These are phyloP conservation scores for Galeruca laticollis DNA, from an alignment of 2,888 invertebrate species.

Conservation along the genomic window DNA sequence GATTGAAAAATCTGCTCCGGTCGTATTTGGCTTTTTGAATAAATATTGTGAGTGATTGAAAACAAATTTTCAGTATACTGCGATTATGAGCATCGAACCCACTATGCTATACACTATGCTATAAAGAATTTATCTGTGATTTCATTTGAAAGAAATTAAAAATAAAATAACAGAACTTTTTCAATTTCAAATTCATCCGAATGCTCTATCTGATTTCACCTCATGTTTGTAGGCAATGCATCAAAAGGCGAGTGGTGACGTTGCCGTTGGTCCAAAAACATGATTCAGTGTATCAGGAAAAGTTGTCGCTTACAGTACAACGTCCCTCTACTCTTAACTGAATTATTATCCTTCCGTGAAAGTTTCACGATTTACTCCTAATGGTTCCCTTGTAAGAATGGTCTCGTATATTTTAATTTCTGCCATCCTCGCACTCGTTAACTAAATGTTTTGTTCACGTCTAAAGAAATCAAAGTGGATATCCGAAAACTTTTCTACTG, in stretches of 20 bases:
- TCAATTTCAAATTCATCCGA: too few species aligned
- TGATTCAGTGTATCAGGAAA: slow-evolving; percentile 55
- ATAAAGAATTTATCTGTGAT: too few species aligned
- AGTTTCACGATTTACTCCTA: slow-evolving; percentile 60
- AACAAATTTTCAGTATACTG: too few species aligned
- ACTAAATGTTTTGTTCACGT: slow-evolving; percentile 50
- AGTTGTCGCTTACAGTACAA: slow-evolving; percentile 57
- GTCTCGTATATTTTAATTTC: slow-evolving; percentile 62
- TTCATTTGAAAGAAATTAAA: too few species aligned
- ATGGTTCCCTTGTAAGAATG: slow-evolving; percentile 56
- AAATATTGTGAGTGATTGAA: too few species aligned
- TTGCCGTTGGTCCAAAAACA: slow-evolving; percentile 50
- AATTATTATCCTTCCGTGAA: slow-evolving; percentile 63
- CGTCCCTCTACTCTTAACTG: slow-evolving; percentile 60
- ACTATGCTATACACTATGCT: too few species aligned
- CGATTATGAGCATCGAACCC: too few species aligned
- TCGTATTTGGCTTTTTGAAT: too few species aligned
- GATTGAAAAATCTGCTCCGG: too few species aligned
- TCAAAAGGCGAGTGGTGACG: neutral
- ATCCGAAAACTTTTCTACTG: slow-evolving; percentile 43
- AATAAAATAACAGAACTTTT: too few species aligned
- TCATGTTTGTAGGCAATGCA: slow-evolving; percentile 2
- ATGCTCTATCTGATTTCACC: neutral
- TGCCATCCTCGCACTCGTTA: slow-evolving; percentile 51
- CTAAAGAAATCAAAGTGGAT: slow-evolving; percentile 48